These are phyloP conservation scores for Drosophila paranaensis DNA, from an alignment of 2,888 invertebrate species.

Conservation along the genomic window DNA sequence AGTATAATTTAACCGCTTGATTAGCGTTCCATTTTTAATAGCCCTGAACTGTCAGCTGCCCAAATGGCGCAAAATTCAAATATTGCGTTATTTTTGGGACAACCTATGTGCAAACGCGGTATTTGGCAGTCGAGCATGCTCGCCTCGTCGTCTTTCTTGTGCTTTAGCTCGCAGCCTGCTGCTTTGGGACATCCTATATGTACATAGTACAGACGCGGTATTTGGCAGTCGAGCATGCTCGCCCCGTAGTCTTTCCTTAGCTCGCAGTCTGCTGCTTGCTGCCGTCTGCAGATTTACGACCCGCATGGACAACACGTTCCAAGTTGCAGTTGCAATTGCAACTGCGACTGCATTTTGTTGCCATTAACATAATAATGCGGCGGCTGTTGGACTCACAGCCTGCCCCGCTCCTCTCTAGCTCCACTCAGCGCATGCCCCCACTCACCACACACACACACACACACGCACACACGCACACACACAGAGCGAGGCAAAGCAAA, in stretches of 20 bases:
- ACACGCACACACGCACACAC: slow-evolving; percentile 37
- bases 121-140: too few species aligned
- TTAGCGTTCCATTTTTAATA: too few species aligned
- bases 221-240: background rate
- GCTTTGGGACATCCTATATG: too few species aligned
- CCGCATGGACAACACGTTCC: slow-evolving; percentile 76
- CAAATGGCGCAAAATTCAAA: too few species aligned
- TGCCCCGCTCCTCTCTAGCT: too few species aligned
- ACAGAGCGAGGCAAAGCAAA: slow-evolving; percentile 70
- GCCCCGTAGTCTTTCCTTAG: background rate
- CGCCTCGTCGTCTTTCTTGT: too few species aligned
- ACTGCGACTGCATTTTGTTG: slow-evolving; percentile 73
- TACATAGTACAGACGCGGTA: too few species aligned
- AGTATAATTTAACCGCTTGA: too few species aligned
- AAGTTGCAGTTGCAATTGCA: slow-evolving; percentile 36
- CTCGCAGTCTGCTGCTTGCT: background rate
- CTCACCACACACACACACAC: slow-evolving; percentile 9
- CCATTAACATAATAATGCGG: slow-evolving; percentile 74
- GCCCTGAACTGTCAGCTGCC: too few species aligned
- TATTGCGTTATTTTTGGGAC: too few species aligned
- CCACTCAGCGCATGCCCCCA: background rate
- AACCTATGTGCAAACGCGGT: too few species aligned
- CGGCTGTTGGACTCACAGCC: slow-evolving; percentile 20
- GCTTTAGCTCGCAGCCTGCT: too few species aligned
- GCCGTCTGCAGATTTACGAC: slow-evolving; percentile 68